Base-by-base conservation (phyloP, 2,797 vertebrate genomes). In the Mus caroli region DNA sequence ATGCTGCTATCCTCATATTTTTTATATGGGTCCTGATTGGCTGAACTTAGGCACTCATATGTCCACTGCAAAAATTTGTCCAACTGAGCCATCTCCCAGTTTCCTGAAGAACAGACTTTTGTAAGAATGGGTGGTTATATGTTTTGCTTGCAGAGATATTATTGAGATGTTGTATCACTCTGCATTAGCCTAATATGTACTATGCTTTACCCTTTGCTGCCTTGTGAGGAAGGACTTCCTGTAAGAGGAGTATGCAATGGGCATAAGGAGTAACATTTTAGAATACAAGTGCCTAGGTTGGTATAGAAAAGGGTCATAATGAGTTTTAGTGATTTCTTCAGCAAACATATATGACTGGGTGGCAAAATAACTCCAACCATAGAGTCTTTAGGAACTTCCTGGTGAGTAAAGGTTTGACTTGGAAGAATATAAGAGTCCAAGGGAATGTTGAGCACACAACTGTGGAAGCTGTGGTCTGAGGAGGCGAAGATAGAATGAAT, bases 401-500 rank as follows among this genome's bases (percentile, higher is more conserved):
- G 56, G 58, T 54, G 92, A 75, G 87, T 71, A 37, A 56, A 71
- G 28, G 22, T 31, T 77, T 89, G 69, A 67, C 15, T 24, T 2
- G 28, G 82, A 22, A 94, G 34, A 24, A 46, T 40, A 3, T 14
- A 60, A 83, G 71, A 40, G 69, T 80, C 31, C 24, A 28, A 31
- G 62, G 73, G 69, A 31, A 50, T 46, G 10, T 10, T 15, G 69
- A 37, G 22, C 40, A 71, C 12, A 4, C 24, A 80, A n/a, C 50
- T 64, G 62, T 76, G 10, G 62, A 92, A 62, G 40, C 37, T 95
- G 67, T 93, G 88, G 34, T n/a, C 46, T 24, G 43, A 77, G 73
- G 56, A 67, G 64, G 46, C 71, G 76, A 91, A 56, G 69, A 76
- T 12, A 26, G 86, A 95, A 58, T 91, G 34, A 83, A 96, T 64